Percentiles rank a stretch among this genome's conserved stretches.
These are phyloP conservation scores for Arctopsyche grandis DNA, from an alignment of 1,140 invertebrate species.

Conservation along the genomic window DNA sequence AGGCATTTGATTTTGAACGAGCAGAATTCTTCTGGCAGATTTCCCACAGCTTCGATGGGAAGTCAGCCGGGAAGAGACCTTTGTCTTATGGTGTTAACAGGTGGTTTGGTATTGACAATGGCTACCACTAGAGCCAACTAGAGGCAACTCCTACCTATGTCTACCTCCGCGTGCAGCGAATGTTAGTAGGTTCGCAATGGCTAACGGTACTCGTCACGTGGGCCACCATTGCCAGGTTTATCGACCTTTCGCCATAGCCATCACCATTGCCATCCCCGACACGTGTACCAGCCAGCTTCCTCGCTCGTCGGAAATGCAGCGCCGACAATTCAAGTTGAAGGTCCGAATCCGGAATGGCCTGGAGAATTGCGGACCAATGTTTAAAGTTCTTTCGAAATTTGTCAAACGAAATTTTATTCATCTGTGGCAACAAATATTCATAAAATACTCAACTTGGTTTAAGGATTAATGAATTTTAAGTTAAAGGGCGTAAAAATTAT, in stretches of 20 bases:
- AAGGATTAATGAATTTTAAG: too few relatives aligned
- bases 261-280: constrained; percentile 25
- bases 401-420: not conserved
- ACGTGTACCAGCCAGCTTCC: constrained; percentile 12
- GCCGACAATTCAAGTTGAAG: not conserved
- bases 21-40: too few relatives aligned
- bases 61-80: too few relatives aligned
- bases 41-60: too few relatives aligned
- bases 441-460: too few relatives aligned
- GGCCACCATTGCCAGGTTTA: constrained; percentile 35
- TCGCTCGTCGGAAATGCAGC: not conserved
- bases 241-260: constrained; percentile 40
- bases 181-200: constrained; percentile 46
- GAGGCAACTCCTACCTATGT: not conserved
- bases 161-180: constrained; percentile 19
- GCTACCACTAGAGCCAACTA: not conserved
- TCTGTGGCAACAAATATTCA: too few relatives aligned
- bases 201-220: constrained; percentile 45
- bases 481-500: too few relatives aligned
- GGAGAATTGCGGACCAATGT: not conserved
- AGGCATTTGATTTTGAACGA: too few relatives aligned
- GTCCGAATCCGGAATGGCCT: not conserved
- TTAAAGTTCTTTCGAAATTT: not conserved
- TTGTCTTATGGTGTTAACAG: not conserved
- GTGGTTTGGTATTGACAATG: not conserved